These are phyloP conservation scores for Macroglossus sobrinus DNA, from an alignment of 2,113 vertebrate species.

Conservation along the genomic window DNA sequence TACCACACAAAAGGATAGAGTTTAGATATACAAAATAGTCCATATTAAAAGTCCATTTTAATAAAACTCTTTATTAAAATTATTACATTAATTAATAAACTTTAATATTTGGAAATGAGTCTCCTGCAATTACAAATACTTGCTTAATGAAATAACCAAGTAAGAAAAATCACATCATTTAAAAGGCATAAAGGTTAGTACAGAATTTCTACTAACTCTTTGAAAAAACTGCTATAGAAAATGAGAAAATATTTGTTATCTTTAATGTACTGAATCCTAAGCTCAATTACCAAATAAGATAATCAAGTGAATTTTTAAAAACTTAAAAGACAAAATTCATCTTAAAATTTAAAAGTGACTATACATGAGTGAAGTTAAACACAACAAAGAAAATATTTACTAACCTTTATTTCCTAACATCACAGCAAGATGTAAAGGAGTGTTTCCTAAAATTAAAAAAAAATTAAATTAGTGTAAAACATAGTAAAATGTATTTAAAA, in stretches of 20 bases:
- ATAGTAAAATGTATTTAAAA: background rate
- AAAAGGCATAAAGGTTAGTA: background rate
- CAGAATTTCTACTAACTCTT: background rate
- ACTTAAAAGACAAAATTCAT: slow-evolving; percentile 15
- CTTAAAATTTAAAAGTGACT: slow-evolving; percentile 3
- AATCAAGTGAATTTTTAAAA: background rate
- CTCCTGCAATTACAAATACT: slow-evolving; percentile 3
- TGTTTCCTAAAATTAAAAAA: slow-evolving; percentile 90
- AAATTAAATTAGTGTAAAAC: slow-evolving; percentile 65
- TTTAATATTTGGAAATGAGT: slow-evolving; percentile 19
- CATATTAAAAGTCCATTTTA: background rate
- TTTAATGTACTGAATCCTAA: slow-evolving; percentile 21
- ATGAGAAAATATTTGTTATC: background rate
- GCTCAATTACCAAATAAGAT: background rate
- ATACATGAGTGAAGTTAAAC: background rate
- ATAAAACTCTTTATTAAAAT: background rate
- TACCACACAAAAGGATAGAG: background rate
- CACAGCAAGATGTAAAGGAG: slow-evolving; percentile 97
- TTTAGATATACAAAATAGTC: background rate
- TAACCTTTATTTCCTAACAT: slow-evolving; percentile 99
- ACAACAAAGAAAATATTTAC: slow-evolving; percentile 67
- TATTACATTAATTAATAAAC: background rate
- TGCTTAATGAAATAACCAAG: slow-evolving; percentile 10
- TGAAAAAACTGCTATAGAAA: background rate
- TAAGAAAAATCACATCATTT: background rate